Evolutionary conservation across 2,113 vertebrate species (phyloP), one percentile per base, ranked within the genome.

Genomic region (Paralichthys olivaceus): DNA sequence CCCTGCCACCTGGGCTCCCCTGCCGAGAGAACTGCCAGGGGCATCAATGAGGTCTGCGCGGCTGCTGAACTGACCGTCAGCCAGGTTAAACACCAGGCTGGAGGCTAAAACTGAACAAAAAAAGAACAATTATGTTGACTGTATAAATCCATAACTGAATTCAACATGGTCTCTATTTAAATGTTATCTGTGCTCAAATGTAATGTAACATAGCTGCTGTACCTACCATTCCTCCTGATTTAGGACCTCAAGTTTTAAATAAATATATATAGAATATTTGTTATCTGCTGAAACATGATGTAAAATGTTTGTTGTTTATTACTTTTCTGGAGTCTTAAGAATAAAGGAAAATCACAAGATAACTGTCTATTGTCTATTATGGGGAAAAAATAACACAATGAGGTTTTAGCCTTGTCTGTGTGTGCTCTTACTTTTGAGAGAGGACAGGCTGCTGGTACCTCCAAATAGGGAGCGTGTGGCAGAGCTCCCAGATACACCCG

Each of bases 381-480:
- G 34, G 22, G 15, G 14, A 19, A 19, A 17, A 47, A 15, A 80
- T 20, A 20, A 5, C 9, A 4, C 4, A 55, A 19, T 45, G 5
- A 49, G 45, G 45, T 49, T 15, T 40, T 40, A 40, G 37, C 12
- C 37, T 11, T 40, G 37, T 40, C 23, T n/a, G 26, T 56, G n/a
- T 40, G 26, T 29, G 12, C 1, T 74, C 95, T 94, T 95, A 99
- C 98, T 97, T 95, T 99, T 99, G 72, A 99, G 94, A 56, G 98
- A 99, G 0, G 98, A 98, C 80, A 99, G 91, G 81, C 97, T 96
- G 83, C 97, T 98, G 71, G 96, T 96, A 43, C 98, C 97, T 58
- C 98, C 98, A 34, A 99, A 99, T 23, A 99, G 94, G 0, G 98
- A 99, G 43, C 98, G 97, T 0, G 98, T 99, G 53, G 97, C 96